phyloP scores from a whole-genome alignment of 2,113 vertebrate species.

The Rattus rattus region DNA sequence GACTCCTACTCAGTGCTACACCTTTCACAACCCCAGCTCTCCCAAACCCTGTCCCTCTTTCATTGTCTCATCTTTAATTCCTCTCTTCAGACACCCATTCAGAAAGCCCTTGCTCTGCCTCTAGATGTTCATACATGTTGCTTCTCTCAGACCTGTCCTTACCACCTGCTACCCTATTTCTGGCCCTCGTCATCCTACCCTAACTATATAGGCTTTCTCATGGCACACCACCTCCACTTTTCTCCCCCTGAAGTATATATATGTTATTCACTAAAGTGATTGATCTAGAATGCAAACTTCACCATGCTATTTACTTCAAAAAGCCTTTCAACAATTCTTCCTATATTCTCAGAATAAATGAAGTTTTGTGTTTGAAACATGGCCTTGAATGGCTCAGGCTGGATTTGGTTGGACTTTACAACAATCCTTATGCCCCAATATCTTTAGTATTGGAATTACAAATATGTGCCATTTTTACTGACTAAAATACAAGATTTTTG shows the following conservation, averaged over 20 bases:
- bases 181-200: neutral
- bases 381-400: neutral
- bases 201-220: neutral
- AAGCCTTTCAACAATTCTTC: neutral
- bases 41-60: neutral
- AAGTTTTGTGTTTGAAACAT: neutral
- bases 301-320: neutral
- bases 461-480: neutral
- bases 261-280: neutral
- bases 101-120: constrained; percentile 37
- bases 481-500: neutral
- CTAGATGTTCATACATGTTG: constrained; percentile 19
- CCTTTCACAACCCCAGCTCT: neutral
- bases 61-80: constrained; percentile 20
- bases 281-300: constrained; percentile 42
- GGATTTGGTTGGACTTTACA: neutral
- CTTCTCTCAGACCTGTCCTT: neutral
- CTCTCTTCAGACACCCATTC: neutral
- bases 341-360: neutral
- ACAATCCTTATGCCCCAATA: neutral
- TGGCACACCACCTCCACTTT: neutral
- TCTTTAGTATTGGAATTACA: neutral
- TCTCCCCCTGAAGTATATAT: neutral
- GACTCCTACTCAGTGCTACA: neutral
- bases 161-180: neutral